Evolutionary conservation across 2,888 invertebrate genomes (phyloP), one percentile per base, ranked within the genome.

Genomic region (Yponomeuta malinellus): DNA sequence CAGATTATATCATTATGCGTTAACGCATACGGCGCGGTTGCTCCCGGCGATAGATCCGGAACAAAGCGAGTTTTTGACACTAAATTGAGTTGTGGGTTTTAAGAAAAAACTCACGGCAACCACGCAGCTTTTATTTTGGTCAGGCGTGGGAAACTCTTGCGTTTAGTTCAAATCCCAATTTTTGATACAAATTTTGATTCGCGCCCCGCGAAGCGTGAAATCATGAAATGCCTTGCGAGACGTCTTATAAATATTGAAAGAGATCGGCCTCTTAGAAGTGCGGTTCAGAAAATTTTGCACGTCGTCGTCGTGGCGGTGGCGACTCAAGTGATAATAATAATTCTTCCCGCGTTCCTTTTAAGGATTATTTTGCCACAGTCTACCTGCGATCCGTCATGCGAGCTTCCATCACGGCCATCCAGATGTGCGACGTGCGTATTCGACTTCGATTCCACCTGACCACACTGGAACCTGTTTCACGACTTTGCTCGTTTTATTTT

Each of bases 1-100:
- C 77, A 83, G 86, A 88, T 89, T 83, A 85, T 88, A 89, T 90
- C 87, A 89, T 90, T 88, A 89, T n/a, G 37, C 52, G 12, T 81
- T 80, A 81, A 80, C 76, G 77, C 78, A 79, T 81, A 79, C 78
- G 75, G 76, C 78, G 78, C 78, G 78, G 83, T 87, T 78, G 85
- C 89, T 89, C 86, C 87, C 83, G 88, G 88, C 87, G 73, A 81
- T 79, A 79, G 78, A 78, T 77, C 77, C 76, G 79, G 79, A 80
- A 78, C 78, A 48, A 69, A 69, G 52, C 68, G 10, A 48, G 52
- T 52, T 69, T 69, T 69, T 12, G 48, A 52, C 23, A n/a, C 31
- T n/a, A 69, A 52, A 69, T 69, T 52, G 68, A 69, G 68, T 52
- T 33, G 52, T 69, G 48, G 48, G 68, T 81, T 75, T 75, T 70